Base-by-base conservation (phyloP, 2,797 vertebrate species). In the Bradypus variegatus region DNA sequence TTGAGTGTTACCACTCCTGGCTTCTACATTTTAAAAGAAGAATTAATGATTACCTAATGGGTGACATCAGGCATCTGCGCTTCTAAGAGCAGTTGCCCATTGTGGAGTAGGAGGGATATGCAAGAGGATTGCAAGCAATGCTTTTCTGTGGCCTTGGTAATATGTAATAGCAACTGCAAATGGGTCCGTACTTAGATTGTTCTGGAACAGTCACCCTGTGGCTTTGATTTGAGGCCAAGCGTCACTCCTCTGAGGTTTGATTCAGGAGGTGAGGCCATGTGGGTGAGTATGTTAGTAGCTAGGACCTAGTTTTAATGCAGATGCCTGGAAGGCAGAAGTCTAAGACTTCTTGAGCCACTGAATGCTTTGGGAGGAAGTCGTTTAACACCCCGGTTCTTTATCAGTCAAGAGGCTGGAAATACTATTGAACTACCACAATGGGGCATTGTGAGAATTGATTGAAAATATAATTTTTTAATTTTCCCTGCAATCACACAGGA, bases 401-500 rank as follows among this genome's bases (percentile, higher is more conserved):
- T 65, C 64, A 92, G 29, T 67, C 45, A 85, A 75, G 73, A 92
- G 16, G 55, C 60, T 18, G 41, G 70, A 73, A 86, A 91, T 76
- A 76, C 53, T 55, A 60, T 77, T 48, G 62, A 83, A 58, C 58
- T 76, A 65, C 45, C 58, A 48, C n/a, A 67, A 25, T 29, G 33
- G 60, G 72, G 12, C 41, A 65, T 77, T 65, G 8, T 73, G 78
- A 76, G n/a, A 70, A 55, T 90, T 53, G 62, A 65, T 53, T 58
- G 60, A 50, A 91, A 94, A 85, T 76, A 73, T 41, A 93, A 86
- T 76, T 89, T 58, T 76, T 88, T 88, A 81, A 85, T 84, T 94
- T 93, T 72, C 82, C 69, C 76, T 86, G 27, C 31, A 92, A 45
- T 90, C 7, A 19, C 3, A 0, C 50, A 48, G 2, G 4, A 41